phyloP scores from a whole-genome alignment of 2,113 vertebrate genomes.

The Hiodon tergisus region DNA sequence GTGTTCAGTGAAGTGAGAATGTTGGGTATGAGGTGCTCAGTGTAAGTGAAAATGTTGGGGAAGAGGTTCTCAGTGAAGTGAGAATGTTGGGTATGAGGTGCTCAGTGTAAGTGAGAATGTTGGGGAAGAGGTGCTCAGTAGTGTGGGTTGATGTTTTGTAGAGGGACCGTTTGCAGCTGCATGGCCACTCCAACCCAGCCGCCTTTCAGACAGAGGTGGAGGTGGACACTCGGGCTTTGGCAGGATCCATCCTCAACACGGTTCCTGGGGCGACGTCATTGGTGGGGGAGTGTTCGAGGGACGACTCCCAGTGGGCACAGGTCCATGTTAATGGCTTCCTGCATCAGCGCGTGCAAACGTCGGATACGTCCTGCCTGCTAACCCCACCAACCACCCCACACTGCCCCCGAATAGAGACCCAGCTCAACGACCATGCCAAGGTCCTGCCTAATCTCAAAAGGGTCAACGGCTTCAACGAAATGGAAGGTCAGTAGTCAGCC shows the following conservation, averaged over 20 bases:
- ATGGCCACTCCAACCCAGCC: conserved; percentile 48
- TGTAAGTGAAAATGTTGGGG: not conserved
- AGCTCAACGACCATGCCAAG: conserved; percentile 48
- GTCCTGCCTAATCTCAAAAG: conserved; percentile 57
- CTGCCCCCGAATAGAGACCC: conserved; percentile 53
- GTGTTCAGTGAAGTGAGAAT: not conserved
- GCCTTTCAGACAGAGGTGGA: conserved; percentile 30
- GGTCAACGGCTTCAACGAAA: conserved; percentile 60
- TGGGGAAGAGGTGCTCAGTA: not conserved
- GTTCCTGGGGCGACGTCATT: conserved; percentile 19
- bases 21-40: not conserved
- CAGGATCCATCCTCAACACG: conserved; percentile 13
- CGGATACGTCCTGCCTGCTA: conserved; percentile 75
- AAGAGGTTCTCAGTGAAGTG: not conserved
- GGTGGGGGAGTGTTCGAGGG: conserved; percentile 41
- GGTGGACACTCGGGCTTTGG: not conserved
- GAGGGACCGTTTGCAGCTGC: conserved; percentile 54
- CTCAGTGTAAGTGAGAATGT: not conserved
- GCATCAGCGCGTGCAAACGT: conserved; percentile 19
- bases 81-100: not conserved
- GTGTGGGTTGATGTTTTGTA: conserved; percentile 33
- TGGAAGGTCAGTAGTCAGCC: conserved; percentile 57
- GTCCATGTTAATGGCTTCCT: conserved; percentile 44
- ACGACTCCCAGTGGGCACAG: conserved; percentile 57
- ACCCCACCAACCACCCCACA: conserved; percentile 81